Evolutionary conservation across 2,113 vertebrate species (phyloP).

Genomic region (Oreochromis niloticus): DNA sequence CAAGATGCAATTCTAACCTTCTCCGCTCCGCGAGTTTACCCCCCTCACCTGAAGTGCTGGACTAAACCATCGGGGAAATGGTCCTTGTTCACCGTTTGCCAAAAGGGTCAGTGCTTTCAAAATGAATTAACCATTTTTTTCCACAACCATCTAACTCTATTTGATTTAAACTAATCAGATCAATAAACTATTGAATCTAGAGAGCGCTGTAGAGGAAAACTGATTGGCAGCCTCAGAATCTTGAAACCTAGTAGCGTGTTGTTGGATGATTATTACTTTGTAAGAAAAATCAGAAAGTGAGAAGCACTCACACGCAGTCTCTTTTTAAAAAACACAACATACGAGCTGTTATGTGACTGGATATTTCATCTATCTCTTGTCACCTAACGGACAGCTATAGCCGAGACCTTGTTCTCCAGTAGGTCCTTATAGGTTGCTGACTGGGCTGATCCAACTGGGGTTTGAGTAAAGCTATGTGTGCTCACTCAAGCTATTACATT

Average conservation of each 20-base stretch:
- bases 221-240: background rate
- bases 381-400: background rate
- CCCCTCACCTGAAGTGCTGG: background rate
- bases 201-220: background rate
- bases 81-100: background rate
- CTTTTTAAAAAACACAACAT: accelerated
- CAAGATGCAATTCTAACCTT: background rate
- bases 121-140: background rate
- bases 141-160: background rate
- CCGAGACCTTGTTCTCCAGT: too few species aligned
- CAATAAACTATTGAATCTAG: background rate
- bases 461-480: background rate
- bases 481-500: background rate
- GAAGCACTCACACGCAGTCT: background rate
- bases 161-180: background rate
- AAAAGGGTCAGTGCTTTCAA: background rate
- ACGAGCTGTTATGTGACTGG: background rate
- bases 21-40: accelerated
- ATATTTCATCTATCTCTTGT: background rate
- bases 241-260: background rate
- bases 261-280: background rate
- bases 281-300: background rate
- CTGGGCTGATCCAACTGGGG: accelerated
- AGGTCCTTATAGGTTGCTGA: background rate
- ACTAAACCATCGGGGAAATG: background rate